Percentiles rank a stretch among this genome's conserved stretches.
Conservation (phyloP, 2,113 vertebrate species). For the Daphoenositta chrysoptera region DNA sequence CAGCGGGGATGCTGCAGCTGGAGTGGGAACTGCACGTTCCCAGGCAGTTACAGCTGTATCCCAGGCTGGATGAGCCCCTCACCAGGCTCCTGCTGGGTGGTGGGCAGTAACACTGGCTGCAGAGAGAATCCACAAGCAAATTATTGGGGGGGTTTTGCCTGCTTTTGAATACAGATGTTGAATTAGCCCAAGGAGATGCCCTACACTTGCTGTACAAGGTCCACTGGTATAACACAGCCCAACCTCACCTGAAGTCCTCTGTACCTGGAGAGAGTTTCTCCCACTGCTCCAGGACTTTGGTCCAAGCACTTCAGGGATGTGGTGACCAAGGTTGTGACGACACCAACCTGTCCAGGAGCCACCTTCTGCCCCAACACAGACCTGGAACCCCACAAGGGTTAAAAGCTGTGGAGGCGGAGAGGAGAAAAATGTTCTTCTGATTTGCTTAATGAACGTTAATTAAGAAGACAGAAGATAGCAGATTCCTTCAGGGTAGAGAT, state of each 20-base stretch:
- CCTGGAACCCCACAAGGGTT: slow-evolving; percentile 49
- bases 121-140: background rate
- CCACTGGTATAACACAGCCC: background rate
- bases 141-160: background rate
- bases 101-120: background rate
- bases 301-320: accelerated
- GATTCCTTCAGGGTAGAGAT: slow-evolving; percentile 84
- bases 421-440: slow-evolving; percentile 73
- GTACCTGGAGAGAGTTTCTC: background rate
- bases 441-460: slow-evolving; percentile 92
- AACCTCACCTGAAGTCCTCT: background rate
- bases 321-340: background rate
- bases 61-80: background rate
- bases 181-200: background rate
- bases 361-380: background rate
- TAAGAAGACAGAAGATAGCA: slow-evolving; percentile 88
- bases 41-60: accelerated
- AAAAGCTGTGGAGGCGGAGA: slow-evolving; percentile 43
- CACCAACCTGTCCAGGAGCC: background rate
- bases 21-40: background rate
- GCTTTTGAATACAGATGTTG: background rate
- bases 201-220: background rate
- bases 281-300: background rate
- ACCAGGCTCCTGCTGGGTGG: background rate
- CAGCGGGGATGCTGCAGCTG: background rate